Percentiles rank a stretch among this genome's conserved stretches.
These are phyloP conservation scores for Acrossocheilus wenchowensis DNA, from an alignment of 2,797 vertebrate species.

Conservation along the genomic window DNA sequence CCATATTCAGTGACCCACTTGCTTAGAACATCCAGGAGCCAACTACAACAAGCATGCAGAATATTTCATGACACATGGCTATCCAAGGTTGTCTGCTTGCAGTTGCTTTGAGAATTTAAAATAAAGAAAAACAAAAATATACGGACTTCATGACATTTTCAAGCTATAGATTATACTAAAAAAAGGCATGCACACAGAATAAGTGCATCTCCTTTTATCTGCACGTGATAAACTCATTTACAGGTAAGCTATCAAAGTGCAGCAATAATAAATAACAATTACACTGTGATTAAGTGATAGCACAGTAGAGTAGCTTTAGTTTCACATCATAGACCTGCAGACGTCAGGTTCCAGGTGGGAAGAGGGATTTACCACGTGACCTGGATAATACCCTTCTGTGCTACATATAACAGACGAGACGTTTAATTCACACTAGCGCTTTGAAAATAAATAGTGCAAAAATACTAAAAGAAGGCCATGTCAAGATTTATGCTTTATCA, in stretches of 20 bases:
- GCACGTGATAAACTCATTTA: neutral
- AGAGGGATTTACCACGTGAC: constrained; percentile 61
- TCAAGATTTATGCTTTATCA: neutral
- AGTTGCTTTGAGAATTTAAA: neutral
- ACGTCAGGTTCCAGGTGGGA: constrained; percentile 59
- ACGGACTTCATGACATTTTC: neutral
- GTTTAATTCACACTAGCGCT: neutral
- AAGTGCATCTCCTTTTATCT: neutral
- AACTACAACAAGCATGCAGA: neutral
- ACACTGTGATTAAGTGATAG: neutral
- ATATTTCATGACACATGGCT: constrained; percentile 2
- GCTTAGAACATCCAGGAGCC: constrained; percentile 10
- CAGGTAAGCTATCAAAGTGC: neutral
- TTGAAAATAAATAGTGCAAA: too few species aligned
- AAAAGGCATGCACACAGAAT: neutral
- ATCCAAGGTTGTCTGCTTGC: neutral
- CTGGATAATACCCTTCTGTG: constrained; percentile 44
- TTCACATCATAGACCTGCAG: neutral
- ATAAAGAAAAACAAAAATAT: neutral
- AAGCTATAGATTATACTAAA: neutral
- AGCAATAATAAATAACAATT: neutral
- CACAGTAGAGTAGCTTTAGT: neutral
- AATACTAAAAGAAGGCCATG: neutral
- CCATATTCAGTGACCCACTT: constrained; percentile 22
- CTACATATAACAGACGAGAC: constrained; percentile 31